Percentiles rank a stretch among this genome's conserved stretches.
These are phyloP conservation scores for Zoanthus solanderi DNA, from an alignment of 92 coral and sea anemone species.

Conservation along the genomic window DNA sequence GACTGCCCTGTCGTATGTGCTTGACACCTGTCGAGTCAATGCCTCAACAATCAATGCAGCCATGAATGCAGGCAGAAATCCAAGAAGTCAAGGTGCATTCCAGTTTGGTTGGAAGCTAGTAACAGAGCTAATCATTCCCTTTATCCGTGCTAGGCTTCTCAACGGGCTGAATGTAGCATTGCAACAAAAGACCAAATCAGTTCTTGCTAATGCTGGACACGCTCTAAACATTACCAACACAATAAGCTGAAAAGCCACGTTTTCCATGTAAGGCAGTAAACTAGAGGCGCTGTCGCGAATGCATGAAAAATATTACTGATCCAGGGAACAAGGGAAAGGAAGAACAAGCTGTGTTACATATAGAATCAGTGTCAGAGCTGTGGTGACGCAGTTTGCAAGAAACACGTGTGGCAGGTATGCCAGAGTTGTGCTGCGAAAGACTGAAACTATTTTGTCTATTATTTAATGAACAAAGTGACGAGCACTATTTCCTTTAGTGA, in stretches of 20 bases:
- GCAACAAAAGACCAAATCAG: conserved; percentile 27
- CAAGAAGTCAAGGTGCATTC: conserved; percentile 31
- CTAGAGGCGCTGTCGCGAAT: background rate
- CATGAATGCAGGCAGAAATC: conserved; percentile 2
- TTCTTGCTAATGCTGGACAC: background rate
- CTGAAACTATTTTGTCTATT: background rate
- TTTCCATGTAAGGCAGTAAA: background rate
- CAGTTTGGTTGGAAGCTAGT: conserved; percentile 30
- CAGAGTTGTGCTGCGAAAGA: background rate
- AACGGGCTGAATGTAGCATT: conserved; percentile 19
- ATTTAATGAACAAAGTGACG: background rate
- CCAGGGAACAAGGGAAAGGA: background rate
- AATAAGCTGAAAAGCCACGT: conserved; percentile 8
- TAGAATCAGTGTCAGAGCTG: conserved; percentile 14
- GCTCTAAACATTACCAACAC: background rate
- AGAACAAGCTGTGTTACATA: background rate
- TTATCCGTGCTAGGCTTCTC: conserved; percentile 23
- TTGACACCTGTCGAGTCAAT: conserved; percentile 53
- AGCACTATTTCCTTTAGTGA: background rate
- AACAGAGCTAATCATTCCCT: conserved; percentile 22
- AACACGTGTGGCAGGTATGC: conserved; percentile 9
- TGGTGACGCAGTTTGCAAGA: background rate
- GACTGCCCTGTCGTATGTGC: conserved; percentile 35
- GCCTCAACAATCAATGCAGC: conserved; percentile 31
- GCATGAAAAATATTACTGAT: background rate